Conservation (phyloP, 2,888 invertebrate species). For the Hipparchia semele region DNA sequence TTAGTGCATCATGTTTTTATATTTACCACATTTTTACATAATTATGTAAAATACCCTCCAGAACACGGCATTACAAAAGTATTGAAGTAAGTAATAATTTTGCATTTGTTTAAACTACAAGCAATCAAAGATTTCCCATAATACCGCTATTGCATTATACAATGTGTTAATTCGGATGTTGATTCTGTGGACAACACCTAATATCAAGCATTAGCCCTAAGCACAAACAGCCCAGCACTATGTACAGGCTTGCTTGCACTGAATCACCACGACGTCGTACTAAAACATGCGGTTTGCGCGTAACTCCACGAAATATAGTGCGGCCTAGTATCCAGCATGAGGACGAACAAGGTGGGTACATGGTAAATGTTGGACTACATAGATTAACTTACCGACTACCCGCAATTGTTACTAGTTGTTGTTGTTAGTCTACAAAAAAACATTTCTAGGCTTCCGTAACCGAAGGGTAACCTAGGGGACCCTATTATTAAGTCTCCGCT, state of each 20-base stretch:
- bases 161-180: background rate
- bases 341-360: background rate
- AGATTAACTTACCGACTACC: background rate
- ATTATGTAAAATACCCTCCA: too few relatives aligned
- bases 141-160: too few relatives aligned
- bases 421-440: too few relatives aligned
- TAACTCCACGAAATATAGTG: conserved; percentile 59
- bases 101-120: too few relatives aligned
- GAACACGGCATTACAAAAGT: too few relatives aligned
- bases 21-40: too few relatives aligned
- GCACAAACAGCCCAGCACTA: background rate
- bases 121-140: too few relatives aligned
- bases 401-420: background rate
- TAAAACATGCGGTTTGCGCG: conserved; percentile 49
- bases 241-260: conserved; percentile 28
- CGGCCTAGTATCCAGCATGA: conserved; percentile 20
- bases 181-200: background rate
- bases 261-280: conserved; percentile 52
- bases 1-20: too few relatives aligned
- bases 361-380: conserved; percentile 24
- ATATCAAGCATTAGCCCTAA: background rate
- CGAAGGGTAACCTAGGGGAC: too few relatives aligned
- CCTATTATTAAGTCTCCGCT: too few relatives aligned
- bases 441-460: too few relatives aligned
- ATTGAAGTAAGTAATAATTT: too few relatives aligned